Evolutionary conservation across 2,888 invertebrate genomes (phyloP).

Genomic region (Pemphredon lugubris): DNA sequence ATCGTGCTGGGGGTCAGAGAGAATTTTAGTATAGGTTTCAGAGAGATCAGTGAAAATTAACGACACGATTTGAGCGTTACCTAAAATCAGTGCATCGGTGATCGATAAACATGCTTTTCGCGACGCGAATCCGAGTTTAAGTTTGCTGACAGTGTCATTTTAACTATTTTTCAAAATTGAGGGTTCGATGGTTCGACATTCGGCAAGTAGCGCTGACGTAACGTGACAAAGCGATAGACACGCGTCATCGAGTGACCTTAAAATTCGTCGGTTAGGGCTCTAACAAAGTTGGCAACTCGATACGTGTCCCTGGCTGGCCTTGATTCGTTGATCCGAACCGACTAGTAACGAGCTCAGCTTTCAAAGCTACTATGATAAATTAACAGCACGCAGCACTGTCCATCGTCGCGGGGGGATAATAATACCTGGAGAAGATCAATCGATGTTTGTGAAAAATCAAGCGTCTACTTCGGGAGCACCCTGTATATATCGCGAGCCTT

Average conservation of each 20-base stretch:
- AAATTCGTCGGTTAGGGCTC: conserved; percentile 33
- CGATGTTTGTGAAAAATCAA: background rate
- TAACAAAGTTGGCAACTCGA: conserved; percentile 48
- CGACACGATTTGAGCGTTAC: too few relatives aligned
- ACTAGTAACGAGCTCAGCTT: conserved; percentile 38
- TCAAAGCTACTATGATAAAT: conserved; percentile 41
- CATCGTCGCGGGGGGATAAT: background rate
- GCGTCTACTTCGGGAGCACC: background rate
- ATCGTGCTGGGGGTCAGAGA: too few relatives aligned
- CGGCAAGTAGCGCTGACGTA: background rate
- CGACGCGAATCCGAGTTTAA: too few relatives aligned
- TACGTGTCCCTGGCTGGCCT: conserved; percentile 46
- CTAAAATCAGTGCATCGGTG: too few relatives aligned
- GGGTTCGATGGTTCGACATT: background rate
- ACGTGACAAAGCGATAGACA: conserved; percentile 15
- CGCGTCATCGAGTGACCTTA: conserved; percentile 34
- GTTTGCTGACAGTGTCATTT: too few relatives aligned
- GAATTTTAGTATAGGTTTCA: too few relatives aligned
- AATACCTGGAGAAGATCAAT: background rate
- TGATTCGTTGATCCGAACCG: conserved; percentile 47
- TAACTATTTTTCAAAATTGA: too few relatives aligned
- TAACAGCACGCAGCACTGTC: background rate
- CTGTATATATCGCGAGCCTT: conserved; percentile 11
- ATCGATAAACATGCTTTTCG: too few relatives aligned
- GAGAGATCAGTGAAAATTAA: too few relatives aligned